Percentiles rank a stretch among this genome's conserved stretches.
Evolutionary conservation across 2,113 vertebrate genomes (phyloP).

Genomic region (Cheilinus undulatus): DNA sequence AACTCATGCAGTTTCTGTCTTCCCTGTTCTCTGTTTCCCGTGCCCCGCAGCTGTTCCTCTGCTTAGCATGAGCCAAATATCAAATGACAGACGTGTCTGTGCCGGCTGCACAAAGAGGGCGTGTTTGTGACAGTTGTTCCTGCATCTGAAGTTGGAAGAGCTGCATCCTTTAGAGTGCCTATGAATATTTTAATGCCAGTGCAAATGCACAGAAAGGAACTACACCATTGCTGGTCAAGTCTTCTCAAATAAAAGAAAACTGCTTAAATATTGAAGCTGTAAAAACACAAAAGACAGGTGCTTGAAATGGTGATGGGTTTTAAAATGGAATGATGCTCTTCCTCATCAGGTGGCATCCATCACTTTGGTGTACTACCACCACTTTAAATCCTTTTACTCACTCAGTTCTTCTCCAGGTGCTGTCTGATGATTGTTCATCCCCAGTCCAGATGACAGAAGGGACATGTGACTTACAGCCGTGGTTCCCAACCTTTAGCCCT

Average conservation of each 20-base stretch:
- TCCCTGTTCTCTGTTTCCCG: constrained; percentile 69
- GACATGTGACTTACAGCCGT: no score
- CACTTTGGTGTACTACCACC: no score
- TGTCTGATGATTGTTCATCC: no score
- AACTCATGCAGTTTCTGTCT: constrained; percentile 61
- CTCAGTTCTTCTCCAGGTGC: no score
- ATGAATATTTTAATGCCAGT: constrained; percentile 31
- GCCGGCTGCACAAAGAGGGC: constrained; percentile 66
- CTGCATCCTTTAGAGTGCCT: constrained; percentile 12
- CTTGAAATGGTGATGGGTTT: no score
- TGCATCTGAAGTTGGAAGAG: constrained; percentile 51
- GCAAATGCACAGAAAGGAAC: neutral
- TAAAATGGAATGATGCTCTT: no score
- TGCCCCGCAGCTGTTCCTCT: constrained; percentile 77
- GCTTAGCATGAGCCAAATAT: constrained; percentile 79
- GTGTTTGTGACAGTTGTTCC: constrained; percentile 71
- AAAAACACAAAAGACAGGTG: no score
- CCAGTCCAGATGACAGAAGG: no score
- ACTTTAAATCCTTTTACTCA: no score
- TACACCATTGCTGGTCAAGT: neutral
- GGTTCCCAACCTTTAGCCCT: no score
- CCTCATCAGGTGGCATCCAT: no score
- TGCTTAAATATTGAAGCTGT: neutral
- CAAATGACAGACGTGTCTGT: constrained; percentile 75
- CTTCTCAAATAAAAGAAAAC: neutral